Percentiles rank a stretch among this genome's conserved stretches.
phyloP scores from a whole-genome alignment of 2,888 invertebrate genomes.

The Parasteatoda lunata region DNA sequence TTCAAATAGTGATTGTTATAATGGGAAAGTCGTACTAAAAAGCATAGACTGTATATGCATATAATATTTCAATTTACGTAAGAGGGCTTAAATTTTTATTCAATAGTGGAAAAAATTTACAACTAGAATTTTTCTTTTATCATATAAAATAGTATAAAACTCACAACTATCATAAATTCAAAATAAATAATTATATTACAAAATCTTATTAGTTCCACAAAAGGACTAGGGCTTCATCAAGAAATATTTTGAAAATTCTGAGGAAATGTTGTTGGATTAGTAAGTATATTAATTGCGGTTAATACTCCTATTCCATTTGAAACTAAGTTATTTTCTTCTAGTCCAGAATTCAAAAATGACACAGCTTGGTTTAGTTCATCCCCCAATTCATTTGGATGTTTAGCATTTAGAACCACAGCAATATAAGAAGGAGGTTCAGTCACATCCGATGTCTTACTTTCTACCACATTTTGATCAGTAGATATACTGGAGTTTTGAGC shows the following conservation, averaged over 20 bases:
- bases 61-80: no score
- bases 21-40: no score
- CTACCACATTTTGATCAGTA: constrained; percentile 1
- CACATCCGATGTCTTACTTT: constrained; percentile 15
- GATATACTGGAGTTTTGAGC: neutral
- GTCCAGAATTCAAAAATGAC: constrained; percentile 35
- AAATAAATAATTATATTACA: no score
- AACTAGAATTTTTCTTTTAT: no score
- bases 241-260: constrained; percentile 37
- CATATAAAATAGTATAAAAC: no score
- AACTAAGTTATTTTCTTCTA: constrained; percentile 48
- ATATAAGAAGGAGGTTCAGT: constrained; percentile 20
- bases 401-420: constrained; percentile 32
- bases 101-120: no score
- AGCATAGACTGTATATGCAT: no score
- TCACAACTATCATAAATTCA: no score
- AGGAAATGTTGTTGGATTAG: constrained; percentile 65
- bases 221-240: neutral
- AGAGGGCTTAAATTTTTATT: no score
- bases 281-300: constrained; percentile 68
- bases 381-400: constrained; percentile 32
- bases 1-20: no score
- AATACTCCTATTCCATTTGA: constrained; percentile 66
- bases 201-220: no score
- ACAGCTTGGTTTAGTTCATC: constrained; percentile 36